Conservation (phyloP, 2,797 vertebrate genomes). For the Cuniculus paca region DNA sequence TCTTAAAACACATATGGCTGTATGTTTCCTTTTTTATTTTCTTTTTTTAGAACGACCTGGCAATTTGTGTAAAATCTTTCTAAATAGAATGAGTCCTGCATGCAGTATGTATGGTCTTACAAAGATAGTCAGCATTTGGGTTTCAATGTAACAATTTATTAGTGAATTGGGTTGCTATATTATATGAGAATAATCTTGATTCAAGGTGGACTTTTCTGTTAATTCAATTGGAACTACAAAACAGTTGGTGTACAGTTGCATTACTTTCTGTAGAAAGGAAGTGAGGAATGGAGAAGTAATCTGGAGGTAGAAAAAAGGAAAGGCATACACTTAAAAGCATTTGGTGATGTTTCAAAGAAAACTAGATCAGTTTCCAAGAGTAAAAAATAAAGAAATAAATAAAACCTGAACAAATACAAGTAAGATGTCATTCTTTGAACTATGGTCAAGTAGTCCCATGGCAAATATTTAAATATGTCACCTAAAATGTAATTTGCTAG, state of each 20-base stretch:
- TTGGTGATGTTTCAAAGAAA: neutral
- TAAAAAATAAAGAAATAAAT: neutral
- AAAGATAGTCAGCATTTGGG: constrained; percentile 71
- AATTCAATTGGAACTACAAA: constrained; percentile 55
- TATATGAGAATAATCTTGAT: constrained; percentile 72
- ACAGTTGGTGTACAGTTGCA: constrained; percentile 60
- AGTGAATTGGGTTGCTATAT: constrained; percentile 75
- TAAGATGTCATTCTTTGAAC: constrained; percentile 35
- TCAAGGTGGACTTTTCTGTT: constrained; percentile 78
- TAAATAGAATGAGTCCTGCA: constrained; percentile 23
- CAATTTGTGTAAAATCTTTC: constrained; percentile 54
- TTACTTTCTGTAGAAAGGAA: constrained; percentile 63
- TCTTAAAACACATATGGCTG: neutral
- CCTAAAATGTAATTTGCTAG: neutral
- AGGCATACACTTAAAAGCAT: neutral
- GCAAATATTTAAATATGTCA: neutral
- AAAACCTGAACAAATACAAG: constrained; percentile 73
- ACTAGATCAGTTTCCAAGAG: constrained; percentile 30
- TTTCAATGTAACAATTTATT: constrained; percentile 81
- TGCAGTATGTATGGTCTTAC: constrained; percentile 45
- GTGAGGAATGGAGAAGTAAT: constrained; percentile 27
- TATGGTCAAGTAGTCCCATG: neutral
- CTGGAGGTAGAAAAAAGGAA: neutral
- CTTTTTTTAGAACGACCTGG: neutral
- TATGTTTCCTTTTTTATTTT: neutral